Evolutionary conservation across 2,888 invertebrate species (phyloP), one percentile per base, ranked within the genome.

Genomic region (Hirtodrosophila confusa): DNA sequence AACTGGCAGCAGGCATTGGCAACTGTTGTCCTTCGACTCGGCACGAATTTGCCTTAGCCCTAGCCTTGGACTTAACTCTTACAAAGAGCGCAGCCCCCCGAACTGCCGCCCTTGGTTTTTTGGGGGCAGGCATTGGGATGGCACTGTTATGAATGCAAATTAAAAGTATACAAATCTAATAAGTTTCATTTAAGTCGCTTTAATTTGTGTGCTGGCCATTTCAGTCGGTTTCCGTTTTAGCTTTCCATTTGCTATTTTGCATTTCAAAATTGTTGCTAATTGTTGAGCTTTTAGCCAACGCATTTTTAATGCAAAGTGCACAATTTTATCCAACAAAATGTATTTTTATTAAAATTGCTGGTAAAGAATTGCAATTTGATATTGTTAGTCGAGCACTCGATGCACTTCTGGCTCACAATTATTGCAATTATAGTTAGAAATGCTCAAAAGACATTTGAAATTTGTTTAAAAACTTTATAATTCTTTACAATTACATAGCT

Each of bases 151-250:
- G 89, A 89, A 89, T 89, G 89, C 90, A 89, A 90, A 89, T 89
- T 90, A 89, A 89, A 89, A 90, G 89, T 89, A 89, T 89, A 89
- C 89, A 89, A 89, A 90, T 90, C 89, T 89, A 90, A 90, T 89
- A 89, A 90, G 86, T 89, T 86, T 72, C 87, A 88, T 88, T 86
- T 80, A 88, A 89, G 88, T 80, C 58, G 82, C 79, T 89, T 83
- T 78, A 89, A 88, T 79, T 84, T 88, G 63, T 40, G 12, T 44
- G 51, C 60, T 33, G 36, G 40, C 49, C 64, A 51, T 64, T 61
- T 62, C 56, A 56, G 33, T 62, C 41, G 48, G 40, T 44, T 17
- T 51, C 41, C 31, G 29, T 31, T 67, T 71, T 50, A 24, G 58
- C 57, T 77, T 69, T 66, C 24, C 53, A 43, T 53, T 76, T 67